Conservation (phyloP, 37 sponge, comb jelly and placozoan species). For the Oopsacas minuta region DNA sequence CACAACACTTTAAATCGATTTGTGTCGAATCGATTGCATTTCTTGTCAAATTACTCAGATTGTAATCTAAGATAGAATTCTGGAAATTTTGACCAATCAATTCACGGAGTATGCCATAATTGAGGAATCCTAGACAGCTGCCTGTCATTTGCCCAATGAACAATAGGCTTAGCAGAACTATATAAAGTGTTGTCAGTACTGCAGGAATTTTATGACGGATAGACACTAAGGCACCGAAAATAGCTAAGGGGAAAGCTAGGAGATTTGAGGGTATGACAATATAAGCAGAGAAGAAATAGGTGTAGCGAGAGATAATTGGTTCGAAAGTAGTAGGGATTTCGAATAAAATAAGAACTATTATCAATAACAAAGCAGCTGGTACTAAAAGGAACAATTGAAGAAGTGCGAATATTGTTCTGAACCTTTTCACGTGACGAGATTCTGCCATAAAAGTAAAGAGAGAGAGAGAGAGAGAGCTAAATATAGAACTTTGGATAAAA, state of each 20-base stretch:
- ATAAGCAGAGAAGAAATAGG: neutral
- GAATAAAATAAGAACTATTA: neutral
- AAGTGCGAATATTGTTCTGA: neutral
- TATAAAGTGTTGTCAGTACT: neutral
- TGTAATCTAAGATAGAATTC: neutral
- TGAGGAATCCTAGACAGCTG: neutral
- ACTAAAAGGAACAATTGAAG: slow-evolving; percentile 1
- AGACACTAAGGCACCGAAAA: neutral
- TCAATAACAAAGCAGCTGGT: neutral
- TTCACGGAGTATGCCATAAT: neutral
- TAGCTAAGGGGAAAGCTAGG: neutral
- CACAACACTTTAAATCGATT: neutral
- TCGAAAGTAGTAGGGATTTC: neutral
- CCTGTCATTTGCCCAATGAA: slow-evolving; percentile 8
- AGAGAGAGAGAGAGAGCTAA: too few species aligned
- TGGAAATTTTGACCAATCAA: neutral
- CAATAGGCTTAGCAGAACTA: neutral
- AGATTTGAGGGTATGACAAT: neutral
- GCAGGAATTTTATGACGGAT: neutral
- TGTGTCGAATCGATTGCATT: neutral
- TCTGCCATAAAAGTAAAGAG: too few species aligned
- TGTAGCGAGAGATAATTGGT: neutral
- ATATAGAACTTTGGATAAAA: too few species aligned
- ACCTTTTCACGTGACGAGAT: neutral
- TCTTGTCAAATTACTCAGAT: neutral